Conservation (phyloP, 2,888 invertebrate species). For the Hypomecis atomaria region DNA sequence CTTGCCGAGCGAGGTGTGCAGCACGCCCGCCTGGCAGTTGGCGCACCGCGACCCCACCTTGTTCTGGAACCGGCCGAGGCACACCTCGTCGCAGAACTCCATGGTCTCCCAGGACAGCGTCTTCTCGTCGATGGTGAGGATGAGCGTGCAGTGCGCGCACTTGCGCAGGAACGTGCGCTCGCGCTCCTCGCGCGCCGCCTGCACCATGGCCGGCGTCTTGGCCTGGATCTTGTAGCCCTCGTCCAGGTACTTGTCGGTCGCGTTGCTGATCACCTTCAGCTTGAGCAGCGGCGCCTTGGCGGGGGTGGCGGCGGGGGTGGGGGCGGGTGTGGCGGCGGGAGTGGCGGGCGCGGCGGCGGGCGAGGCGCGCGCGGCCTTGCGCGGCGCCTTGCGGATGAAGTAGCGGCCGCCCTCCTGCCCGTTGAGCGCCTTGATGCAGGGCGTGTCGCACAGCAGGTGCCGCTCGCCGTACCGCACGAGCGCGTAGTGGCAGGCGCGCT, state of each 20-base stretch:
- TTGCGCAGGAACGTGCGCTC: constrained; percentile 83
- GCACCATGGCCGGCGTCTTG: constrained; percentile 84
- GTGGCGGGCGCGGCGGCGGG: constrained; percentile 17
- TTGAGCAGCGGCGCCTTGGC: constrained; percentile 70
- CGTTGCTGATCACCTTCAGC: constrained; percentile 80
- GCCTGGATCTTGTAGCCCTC: constrained; percentile 84
- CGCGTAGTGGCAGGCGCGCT: constrained; percentile 75
- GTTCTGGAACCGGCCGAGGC: constrained; percentile 91
- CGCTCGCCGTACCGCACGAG: constrained; percentile 79
- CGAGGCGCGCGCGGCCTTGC: constrained; percentile 1
- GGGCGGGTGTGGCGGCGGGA: constrained; percentile 16
- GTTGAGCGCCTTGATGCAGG: constrained; percentile 83
- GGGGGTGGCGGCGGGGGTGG: constrained; percentile 10
- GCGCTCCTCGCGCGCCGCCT: constrained; percentile 84
- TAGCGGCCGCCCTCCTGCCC: constrained; percentile 69
- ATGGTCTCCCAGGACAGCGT: constrained; percentile 95
- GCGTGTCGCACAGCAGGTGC: constrained; percentile 82
- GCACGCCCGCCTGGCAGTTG: constrained; percentile 91
- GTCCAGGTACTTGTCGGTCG: constrained; percentile 81
- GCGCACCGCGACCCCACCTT: constrained; percentile 91
- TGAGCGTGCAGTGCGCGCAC: constrained; percentile 83
- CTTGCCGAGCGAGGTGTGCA: constrained; percentile 92
- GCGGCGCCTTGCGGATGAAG: constrained; percentile 57
- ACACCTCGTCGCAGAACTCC: constrained; percentile 96
- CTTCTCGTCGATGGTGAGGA: constrained; percentile 83